Conservation (phyloP, 2,888 invertebrate species). For the Morpho achilles region DNA sequence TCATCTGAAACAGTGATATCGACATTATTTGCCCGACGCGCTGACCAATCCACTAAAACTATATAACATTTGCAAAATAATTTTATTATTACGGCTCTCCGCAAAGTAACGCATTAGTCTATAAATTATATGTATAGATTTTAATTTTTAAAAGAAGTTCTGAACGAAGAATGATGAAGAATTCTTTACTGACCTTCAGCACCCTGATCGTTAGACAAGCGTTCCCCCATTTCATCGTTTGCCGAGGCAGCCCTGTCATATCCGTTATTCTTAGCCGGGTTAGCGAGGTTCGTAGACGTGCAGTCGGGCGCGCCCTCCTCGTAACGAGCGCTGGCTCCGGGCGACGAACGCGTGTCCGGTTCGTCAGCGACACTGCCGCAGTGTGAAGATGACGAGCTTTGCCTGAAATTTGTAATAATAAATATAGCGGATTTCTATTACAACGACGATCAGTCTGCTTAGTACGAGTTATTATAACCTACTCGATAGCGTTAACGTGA, state of each 20-base stretch:
- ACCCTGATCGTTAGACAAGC: conserved; percentile 70
- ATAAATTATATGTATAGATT: too few relatives aligned
- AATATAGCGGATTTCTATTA: not conserved
- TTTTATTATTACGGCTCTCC: too few relatives aligned
- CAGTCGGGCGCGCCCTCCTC: conserved; percentile 67
- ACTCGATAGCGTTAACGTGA: too few relatives aligned
- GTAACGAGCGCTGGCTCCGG: conserved; percentile 68
- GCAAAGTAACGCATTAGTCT: too few relatives aligned
- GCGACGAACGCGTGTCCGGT: conserved; percentile 74
- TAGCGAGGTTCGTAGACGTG: conserved; percentile 64
- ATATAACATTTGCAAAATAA: too few relatives aligned
- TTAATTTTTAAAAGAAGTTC: too few relatives aligned
- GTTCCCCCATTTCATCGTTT: conserved; percentile 70
- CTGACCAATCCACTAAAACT: too few relatives aligned
- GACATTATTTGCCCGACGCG: too few relatives aligned
- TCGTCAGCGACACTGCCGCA: conserved; percentile 73
- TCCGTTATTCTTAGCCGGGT: conserved; percentile 75
- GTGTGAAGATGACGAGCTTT: conserved; percentile 75
- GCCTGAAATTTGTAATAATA: conserved; percentile 40
- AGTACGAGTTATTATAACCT: too few relatives aligned
- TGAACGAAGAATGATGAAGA: too few relatives aligned
- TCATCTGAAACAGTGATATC: too few relatives aligned
- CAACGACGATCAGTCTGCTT: conserved; percentile 9
- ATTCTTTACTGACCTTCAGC: conserved; percentile 61
- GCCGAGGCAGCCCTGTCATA: conserved; percentile 67